These are phyloP conservation scores for Muschampia plurimacula DNA, from an alignment of 2,888 invertebrate genomes.

Conservation along the genomic window DNA sequence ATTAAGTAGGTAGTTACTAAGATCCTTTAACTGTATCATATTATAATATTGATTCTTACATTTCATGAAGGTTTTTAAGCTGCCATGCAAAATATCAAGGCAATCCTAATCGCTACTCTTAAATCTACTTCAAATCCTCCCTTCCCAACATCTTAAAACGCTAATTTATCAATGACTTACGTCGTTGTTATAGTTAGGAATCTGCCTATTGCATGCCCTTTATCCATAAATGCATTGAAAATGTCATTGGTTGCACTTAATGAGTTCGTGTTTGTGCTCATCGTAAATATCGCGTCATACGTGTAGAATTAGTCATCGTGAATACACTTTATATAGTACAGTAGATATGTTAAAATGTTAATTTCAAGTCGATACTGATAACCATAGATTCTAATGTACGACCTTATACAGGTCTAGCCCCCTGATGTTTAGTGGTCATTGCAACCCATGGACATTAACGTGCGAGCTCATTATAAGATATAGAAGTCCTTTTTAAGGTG, in stretches of 20 bases:
- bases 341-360: too few species aligned
- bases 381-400: too few species aligned
- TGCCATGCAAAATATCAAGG: neutral
- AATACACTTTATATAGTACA: slow-evolving; percentile 5
- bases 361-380: too few species aligned
- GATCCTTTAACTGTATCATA: too few species aligned
- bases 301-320: slow-evolving; percentile 58
- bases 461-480: too few species aligned
- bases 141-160: slow-evolving; percentile 2
- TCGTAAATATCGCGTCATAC: slow-evolving; percentile 62
- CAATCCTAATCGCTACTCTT: neutral
- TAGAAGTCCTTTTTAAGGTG: too few species aligned
- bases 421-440: too few species aligned
- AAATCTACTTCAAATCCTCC: neutral
- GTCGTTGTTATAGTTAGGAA: slow-evolving; percentile 36
- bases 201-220: slow-evolving; percentile 62
- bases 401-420: too few species aligned
- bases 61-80: neutral
- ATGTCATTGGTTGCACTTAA: slow-evolving; percentile 64
- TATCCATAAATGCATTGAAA: slow-evolving; percentile 67
- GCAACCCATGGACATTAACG: too few species aligned
- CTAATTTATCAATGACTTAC: slow-evolving; percentile 18
- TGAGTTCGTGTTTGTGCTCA: slow-evolving; percentile 62
- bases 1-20: too few species aligned
- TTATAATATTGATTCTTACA: too few species aligned